phyloP scores from a whole-genome alignment of 2,888 invertebrate genomes.

The Aplocera efformata region DNA sequence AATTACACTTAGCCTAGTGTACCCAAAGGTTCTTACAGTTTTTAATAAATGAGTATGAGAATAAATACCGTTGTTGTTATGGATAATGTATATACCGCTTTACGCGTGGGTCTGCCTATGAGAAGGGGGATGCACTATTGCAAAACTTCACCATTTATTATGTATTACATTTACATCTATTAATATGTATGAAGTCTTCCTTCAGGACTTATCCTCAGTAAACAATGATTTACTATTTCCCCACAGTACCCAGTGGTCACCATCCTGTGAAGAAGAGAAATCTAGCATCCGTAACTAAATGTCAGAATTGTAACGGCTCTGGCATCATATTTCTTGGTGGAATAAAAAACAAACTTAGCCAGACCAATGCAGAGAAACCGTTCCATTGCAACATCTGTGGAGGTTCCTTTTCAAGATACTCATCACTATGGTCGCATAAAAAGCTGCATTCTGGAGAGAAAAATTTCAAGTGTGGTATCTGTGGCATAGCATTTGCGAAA shows the following conservation, averaged over 20 bases:
- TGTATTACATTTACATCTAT: too few relatives aligned
- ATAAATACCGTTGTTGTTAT: too few relatives aligned
- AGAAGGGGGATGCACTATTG: too few relatives aligned
- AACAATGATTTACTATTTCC: background rate
- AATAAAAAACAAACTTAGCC: slow-evolving; percentile 81
- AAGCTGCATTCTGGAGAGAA: slow-evolving; percentile 90
- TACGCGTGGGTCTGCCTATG: too few relatives aligned
- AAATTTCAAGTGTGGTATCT: slow-evolving; percentile 93
- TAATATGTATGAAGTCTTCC: too few relatives aligned
- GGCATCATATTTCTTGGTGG: slow-evolving; percentile 91
- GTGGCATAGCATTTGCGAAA: slow-evolving; percentile 93
- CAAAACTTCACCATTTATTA: too few relatives aligned
- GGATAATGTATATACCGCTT: too few relatives aligned
- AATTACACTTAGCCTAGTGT: too few relatives aligned
- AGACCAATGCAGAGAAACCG: slow-evolving; percentile 86
- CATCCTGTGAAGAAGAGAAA: slow-evolving; percentile 93
- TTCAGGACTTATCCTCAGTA: too few relatives aligned
- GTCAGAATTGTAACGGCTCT: slow-evolving; percentile 93
- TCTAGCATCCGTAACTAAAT: slow-evolving; percentile 90
- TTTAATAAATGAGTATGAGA: too few relatives aligned
- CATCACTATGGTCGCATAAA: slow-evolving; percentile 94
- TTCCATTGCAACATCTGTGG: slow-evolving; percentile 94
- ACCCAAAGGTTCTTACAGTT: too few relatives aligned
- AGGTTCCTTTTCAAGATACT: slow-evolving; percentile 90
- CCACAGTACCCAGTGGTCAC: slow-evolving; percentile 76